Base-by-base conservation (phyloP, 1,140 invertebrate genomes). In the Drosophila jambulina region DNA sequence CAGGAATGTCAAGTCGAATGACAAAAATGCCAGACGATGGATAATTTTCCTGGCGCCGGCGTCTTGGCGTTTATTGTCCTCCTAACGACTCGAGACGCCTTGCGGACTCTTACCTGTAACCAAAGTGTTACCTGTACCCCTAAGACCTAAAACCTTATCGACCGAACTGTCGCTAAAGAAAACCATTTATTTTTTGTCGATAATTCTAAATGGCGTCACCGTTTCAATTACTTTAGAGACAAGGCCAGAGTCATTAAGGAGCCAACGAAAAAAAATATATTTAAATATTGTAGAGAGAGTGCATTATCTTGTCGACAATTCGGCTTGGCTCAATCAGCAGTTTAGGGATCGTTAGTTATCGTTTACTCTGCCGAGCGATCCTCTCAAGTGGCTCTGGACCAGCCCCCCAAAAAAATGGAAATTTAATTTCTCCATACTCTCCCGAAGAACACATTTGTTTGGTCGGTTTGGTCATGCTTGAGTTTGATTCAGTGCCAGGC, bases 1-100 rank as follows among this genome's bases (percentile, higher is more conserved):
- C 46, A 27, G 27, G 83, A 87, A 88, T 80, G 83, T 77, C 67
- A 78, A 53, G 51, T 15, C 25, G 45, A 75, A 72, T 49, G 67
- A 72, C 70, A 72, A 84, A 69, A 71, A 58, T 43, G 29, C 76
- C 77, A 79, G 78, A 84, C 78, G 65, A 58, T 60, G 42, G 65
- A 53, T 75, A 70, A 78, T 65, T 64, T 51, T 56, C 40, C 70
- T 90, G 85, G 85, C 85, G 85, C 85, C 85, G 85, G 85, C 78
- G 69, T 85, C 85, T 78, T 85, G 85, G 56, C 61, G 81, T 67
- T 77, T 72, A 61, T 75, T 84, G 56, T 80, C 58, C 64, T 68
- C 12, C 23, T 60, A 79, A 61, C 67, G 76, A 62, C 71, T 57
- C 13, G 42, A 75, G 45, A 69, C 49, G 64, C 13, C 74, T 84